Conservation (phyloP, 2,888 invertebrate genomes). For the Scaptomyza reducta region DNA sequence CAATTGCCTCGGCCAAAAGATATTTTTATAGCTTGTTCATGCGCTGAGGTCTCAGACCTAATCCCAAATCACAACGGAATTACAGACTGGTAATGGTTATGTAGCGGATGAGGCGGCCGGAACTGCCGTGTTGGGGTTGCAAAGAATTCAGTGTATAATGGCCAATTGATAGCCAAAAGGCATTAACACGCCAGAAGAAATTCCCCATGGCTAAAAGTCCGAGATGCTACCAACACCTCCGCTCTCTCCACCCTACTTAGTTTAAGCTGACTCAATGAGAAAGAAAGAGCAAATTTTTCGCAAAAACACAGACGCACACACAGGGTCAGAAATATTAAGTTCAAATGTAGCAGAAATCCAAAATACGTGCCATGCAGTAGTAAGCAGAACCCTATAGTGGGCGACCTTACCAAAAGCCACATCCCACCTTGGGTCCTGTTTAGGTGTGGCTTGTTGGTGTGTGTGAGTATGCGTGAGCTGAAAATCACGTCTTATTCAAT, state of each 20-base stretch:
- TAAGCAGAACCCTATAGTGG: constrained; percentile 59
- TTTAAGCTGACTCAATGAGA: constrained; percentile 46
- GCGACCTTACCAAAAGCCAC: constrained; percentile 30
- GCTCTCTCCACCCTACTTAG: no score
- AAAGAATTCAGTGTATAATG: constrained; percentile 70
- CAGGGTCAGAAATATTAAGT: constrained; percentile 69
- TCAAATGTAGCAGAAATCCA: constrained; percentile 80
- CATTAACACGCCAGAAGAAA: constrained; percentile 77
- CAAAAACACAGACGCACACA: constrained; percentile 29
- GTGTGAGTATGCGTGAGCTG: constrained; percentile 56
- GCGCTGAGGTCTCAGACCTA: constrained; percentile 63
- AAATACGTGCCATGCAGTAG: constrained; percentile 75
- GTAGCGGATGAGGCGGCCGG: constrained; percentile 60
- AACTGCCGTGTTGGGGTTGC: constrained; percentile 38
- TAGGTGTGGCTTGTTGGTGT: constrained; percentile 60
- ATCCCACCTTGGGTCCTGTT: constrained; percentile 30
- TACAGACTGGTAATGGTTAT: constrained; percentile 75
- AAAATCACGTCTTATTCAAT: constrained; percentile 75
- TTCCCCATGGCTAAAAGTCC: constrained; percentile 65
- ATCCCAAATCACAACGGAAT: constrained; percentile 80
- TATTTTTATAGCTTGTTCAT: constrained; percentile 78
- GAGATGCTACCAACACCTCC: constrained; percentile 43
- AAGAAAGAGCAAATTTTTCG: constrained; percentile 61
- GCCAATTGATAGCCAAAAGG: constrained; percentile 80
- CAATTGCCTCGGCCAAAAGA: constrained; percentile 72